Evolutionary conservation across 2,797 vertebrate species (phyloP), one percentile per base, ranked within the genome.

Genomic region (Melanogrammus aeglefinus): DNA sequence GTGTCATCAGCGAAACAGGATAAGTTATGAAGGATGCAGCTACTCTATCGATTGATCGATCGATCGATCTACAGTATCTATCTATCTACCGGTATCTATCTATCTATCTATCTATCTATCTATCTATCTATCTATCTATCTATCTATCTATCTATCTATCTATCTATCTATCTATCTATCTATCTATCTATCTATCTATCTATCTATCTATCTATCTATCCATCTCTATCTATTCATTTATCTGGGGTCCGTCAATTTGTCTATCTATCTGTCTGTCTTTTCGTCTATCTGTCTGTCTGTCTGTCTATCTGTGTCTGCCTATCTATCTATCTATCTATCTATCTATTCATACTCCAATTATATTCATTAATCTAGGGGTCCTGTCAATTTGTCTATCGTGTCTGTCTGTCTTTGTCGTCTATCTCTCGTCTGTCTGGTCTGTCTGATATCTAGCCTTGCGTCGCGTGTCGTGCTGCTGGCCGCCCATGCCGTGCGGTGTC

Each of bases 1-100:
- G 91, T 92, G 86, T 92, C 91, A 92, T 93, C 90, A 93, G 87
- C 87, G 89, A 85, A 90, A 90, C 91, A 87, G 41, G 85, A 91
- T 88, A 91, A 91, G 90, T 90, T 89, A 91, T 89, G 80, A 91
- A 87, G 83, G 91, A 93, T 93, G 91, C 92, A 83, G 82, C 82
- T 78, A 88, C 88, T 89, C 80, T 91, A 84, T 88, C 81, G 82
- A 13, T 39, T 83, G 75, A 78, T 78, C 81, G 83, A 38, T 38
- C 38, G 0, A 38, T 38, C 87, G 82, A 88, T 88, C 88, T n/a
- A n/a, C n/a, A n/a, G n/a, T 38, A 80, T 83, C 71, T 80, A 79
- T 63, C 84, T 81, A 79, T 76, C 85, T 85, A 84, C 76, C 84
- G n/a, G n/a, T 84, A 73, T 75, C 87, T 83, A 88, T 88, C 88